These are phyloP conservation scores for Drepana arcuata DNA, from an alignment of 1,140 invertebrate species.

Conservation along the genomic window DNA sequence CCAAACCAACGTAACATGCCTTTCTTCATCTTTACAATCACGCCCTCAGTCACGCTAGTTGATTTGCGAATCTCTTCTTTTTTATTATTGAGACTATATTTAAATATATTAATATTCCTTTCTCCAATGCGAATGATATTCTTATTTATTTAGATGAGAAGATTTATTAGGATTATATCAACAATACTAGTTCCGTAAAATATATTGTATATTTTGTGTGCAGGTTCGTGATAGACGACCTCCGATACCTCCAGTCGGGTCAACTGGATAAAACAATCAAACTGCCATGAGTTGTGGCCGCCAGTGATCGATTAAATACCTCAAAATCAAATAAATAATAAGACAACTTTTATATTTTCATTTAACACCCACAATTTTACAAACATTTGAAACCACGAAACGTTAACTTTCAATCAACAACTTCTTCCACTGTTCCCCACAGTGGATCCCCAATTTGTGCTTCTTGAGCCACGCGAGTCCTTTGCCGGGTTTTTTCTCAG, in stretches of 20 bases:
- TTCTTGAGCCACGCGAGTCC: conserved; percentile 30
- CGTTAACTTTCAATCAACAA: conserved; percentile 30
- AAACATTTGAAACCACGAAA: conserved; percentile 3
- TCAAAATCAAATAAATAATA: too few relatives aligned
- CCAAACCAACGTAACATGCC: too few relatives aligned
- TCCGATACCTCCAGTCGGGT: conserved; percentile 19
- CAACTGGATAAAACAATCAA: conserved; percentile 18
- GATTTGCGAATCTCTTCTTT: neutral
- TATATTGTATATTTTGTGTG: conserved; percentile 12
- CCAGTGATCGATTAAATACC: too few relatives aligned
- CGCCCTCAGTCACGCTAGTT: neutral
- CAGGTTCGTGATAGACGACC: conserved; percentile 54
- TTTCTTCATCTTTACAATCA: too few relatives aligned
- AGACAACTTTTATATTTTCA: too few relatives aligned
- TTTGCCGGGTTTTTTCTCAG: conserved; percentile 5
- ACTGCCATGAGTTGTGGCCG: conserved; percentile 6
- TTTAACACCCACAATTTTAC: conserved; percentile 1
- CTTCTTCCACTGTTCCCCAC: conserved; percentile 33
- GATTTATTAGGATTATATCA: neutral
- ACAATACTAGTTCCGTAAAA: neutral
- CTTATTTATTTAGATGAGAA: neutral
- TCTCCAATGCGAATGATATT: neutral
- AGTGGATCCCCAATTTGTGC: conserved; percentile 28
- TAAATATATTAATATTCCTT: neutral
- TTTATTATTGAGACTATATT: neutral